phyloP scores from a whole-genome alignment of 2,888 invertebrate genomes.

The Drosophila cognata region DNA sequence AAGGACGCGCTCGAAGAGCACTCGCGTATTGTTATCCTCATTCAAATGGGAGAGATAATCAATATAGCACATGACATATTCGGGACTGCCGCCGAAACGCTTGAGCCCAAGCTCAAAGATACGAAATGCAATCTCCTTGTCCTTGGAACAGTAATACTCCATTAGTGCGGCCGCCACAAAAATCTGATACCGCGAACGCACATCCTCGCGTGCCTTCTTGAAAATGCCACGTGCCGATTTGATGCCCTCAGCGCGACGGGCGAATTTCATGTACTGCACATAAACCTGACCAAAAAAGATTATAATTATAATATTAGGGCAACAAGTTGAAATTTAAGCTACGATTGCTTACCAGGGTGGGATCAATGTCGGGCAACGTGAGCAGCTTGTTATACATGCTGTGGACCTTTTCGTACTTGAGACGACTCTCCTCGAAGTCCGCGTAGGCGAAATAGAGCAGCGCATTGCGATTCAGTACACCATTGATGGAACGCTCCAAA shows the following conservation, averaged over 20 bases:
- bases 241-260: conserved; percentile 98
- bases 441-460: conserved; percentile 99
- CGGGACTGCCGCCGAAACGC: conserved; percentile 97
- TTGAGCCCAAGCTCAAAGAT: conserved; percentile 99
- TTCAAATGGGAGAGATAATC: conserved; percentile 99
- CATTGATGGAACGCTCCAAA: conserved; percentile 96
- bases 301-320: not conserved
- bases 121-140: conserved; percentile 97
- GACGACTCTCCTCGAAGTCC: conserved; percentile 98
- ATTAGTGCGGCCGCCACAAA: conserved; percentile 98
- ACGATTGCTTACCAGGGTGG: conserved; percentile 91
- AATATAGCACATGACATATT: conserved; percentile 97
- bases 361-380: conserved; percentile 95
- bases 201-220: conserved; percentile 97
- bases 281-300: conserved; percentile 88
- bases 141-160: conserved; percentile 99
- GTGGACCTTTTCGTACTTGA: conserved; percentile 98
- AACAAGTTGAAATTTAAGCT: no score
- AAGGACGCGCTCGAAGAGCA: conserved; percentile 98
- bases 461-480: conserved; percentile 95
- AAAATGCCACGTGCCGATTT: conserved; percentile 98
- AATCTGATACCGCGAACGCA: conserved; percentile 93
- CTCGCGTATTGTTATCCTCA: conserved; percentile 99
- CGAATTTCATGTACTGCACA: conserved; percentile 99
- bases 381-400: conserved; percentile 97